Evolutionary conservation across 2,113 vertebrate genomes (phyloP).

Genomic region (Miniopterus natalensis): DNA sequence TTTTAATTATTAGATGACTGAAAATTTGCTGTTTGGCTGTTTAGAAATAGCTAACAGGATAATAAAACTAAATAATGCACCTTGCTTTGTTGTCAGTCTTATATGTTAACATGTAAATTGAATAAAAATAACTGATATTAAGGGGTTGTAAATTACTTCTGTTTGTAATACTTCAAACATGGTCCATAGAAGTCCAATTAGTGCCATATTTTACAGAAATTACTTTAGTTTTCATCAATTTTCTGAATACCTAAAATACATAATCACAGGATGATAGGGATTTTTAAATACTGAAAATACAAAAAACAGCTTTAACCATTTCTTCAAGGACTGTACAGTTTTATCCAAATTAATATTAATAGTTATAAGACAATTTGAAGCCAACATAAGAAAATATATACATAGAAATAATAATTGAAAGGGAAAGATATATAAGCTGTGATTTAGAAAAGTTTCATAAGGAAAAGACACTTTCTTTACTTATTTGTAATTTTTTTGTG

Average conservation of each 20-base stretch:
- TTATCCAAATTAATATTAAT: not conserved
- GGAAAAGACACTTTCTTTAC: not conserved
- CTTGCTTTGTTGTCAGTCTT: not conserved
- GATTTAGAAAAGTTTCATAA: not conserved
- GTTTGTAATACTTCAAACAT: not conserved
- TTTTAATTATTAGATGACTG: slow-evolving; percentile 15
- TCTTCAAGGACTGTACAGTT: not conserved
- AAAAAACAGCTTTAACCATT: not conserved
- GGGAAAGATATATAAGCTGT: not conserved
- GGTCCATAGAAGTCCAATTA: not conserved
- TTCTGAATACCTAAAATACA: not conserved
- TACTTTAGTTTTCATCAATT: not conserved
- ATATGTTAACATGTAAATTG: not conserved
- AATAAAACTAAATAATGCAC: not conserved
- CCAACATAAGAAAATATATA: not conserved
- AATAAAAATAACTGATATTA: slow-evolving; percentile 20
- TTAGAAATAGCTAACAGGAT: not conserved
- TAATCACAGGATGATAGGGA: not conserved
- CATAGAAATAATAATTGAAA: slow-evolving; percentile 4
- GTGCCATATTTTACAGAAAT: not conserved
- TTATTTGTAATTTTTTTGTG: not conserved
- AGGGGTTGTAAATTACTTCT: not conserved
- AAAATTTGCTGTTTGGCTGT: not conserved
- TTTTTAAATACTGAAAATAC: slow-evolving; percentile 32
- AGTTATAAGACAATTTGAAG: not conserved